Base-by-base conservation (phyloP, 2,113 vertebrate species). In the Scomber scombrus region DNA sequence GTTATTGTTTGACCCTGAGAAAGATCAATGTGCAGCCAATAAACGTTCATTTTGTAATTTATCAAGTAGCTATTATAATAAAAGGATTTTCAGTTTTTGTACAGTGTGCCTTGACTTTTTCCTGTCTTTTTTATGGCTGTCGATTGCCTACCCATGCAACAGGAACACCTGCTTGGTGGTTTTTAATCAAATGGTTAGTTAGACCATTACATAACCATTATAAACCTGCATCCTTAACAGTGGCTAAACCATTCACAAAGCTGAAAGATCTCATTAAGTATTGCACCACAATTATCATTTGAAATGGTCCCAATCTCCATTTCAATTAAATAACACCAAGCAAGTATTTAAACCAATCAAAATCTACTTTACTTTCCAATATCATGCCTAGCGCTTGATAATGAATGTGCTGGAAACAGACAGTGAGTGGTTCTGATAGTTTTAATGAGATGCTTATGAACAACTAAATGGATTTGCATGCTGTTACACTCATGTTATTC, bases 401-500 rank as follows among this genome's bases (percentile, higher is more conserved):
- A 72, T 55, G 14, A 55, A 62, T 31, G 54, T 23, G 16, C 23
- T 47, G 19, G 7, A 76, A 75, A 64, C 19, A 71, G 23, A 67
- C 52, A 1, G 7, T 46, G 47, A 47, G 70, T 40, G 51, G 18
- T 65, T 68, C 74, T 49, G 12, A 65, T 58, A 34, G 63, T 50
- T 52, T 71, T 69, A 64, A 77, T 78, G 70, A 85, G 70, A 72
- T 79, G 57, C 54, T 79, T 73, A 52, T 69, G 65, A 90, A 65
- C 40, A 67, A 15, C 31, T 72, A 40, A 86, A 79, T 66, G 23
- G 74, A 82, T 82, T 66, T 75, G 57, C 67, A 75, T 63, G 78
- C 55, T 55, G 70, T 56, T 51, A 76, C 64, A 57, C 69, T 80
- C 46, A 6, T 9, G 8, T 57, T 70, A 62, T 43, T 70, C 57